A percentile compares a stretch with the other conserved stretches of the same genome.
Evolutionary conservation across 1,140 invertebrate species (phyloP).

Genomic region (Frieseomelitta varia): DNA sequence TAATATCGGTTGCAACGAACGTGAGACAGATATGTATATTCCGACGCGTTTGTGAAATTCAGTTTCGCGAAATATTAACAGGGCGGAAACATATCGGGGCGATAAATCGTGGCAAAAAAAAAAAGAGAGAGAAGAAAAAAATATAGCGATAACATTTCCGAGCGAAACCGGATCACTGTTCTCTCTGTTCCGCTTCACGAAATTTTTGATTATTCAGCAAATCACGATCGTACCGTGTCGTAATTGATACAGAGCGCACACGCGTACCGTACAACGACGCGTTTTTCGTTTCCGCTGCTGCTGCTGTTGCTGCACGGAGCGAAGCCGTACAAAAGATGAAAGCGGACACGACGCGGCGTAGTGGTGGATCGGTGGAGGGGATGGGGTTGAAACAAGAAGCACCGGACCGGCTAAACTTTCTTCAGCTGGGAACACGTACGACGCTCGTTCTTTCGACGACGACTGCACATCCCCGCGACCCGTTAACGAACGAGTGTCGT

Average conservation of each 20-base stretch:
- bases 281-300: not conserved
- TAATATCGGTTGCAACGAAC: not conserved
- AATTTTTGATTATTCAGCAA: not conserved
- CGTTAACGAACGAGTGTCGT: constrained; percentile 57
- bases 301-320: not conserved
- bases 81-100: not conserved
- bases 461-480: constrained; percentile 32
- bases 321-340: constrained; percentile 27
- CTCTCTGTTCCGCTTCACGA: not conserved
- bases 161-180: not conserved
- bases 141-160: not conserved
- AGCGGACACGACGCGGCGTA: constrained; percentile 4
- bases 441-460: constrained; percentile 52
- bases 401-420: constrained; percentile 48
- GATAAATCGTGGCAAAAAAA: not conserved
- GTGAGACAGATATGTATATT: no score
- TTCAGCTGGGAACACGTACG: constrained; percentile 36
- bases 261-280: not conserved
- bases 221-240: not conserved
- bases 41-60: not conserved
- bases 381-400: constrained; percentile 43
- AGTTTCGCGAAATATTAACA: not conserved
- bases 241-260: not conserved
- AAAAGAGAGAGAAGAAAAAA: not conserved
- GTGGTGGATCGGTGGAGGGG: no score